A percentile compares a stretch with the other conserved stretches of the same genome.
These are phyloP conservation scores for Todus mexicanus DNA, from an alignment of 2,797 vertebrate genomes.

Conservation along the genomic window DNA sequence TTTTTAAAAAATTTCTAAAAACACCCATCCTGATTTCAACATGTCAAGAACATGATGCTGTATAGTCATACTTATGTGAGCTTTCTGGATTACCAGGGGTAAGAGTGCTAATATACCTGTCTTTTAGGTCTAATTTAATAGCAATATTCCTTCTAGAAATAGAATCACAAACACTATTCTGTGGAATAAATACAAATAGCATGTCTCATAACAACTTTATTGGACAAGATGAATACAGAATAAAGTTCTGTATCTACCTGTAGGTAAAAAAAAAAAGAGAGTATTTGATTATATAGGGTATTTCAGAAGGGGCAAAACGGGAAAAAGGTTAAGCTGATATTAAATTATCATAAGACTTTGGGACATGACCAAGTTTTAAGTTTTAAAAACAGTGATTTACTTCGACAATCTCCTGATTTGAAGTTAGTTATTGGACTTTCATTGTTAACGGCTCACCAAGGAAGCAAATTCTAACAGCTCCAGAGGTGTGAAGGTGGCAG, in stretches of 20 bases:
- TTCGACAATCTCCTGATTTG: background rate
- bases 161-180: background rate
- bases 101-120: background rate
- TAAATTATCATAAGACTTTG: background rate
- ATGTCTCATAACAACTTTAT: background rate
- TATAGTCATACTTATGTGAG: background rate
- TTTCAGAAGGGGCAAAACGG: background rate
- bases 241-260: background rate
- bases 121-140: background rate
- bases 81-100: background rate
- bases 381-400: background rate
- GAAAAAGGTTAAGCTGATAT: background rate
- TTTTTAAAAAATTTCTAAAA: background rate
- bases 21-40: background rate
- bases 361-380: background rate
- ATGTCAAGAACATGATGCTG: background rate
- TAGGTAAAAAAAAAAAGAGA: background rate
- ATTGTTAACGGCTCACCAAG: background rate
- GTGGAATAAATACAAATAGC: background rate
- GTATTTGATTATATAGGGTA: background rate
- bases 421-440: background rate
- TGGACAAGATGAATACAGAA: background rate
- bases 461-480: background rate
- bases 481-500: background rate
- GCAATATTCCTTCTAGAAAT: background rate